Percentiles rank a stretch among this genome's conserved stretches.
Conservation (phyloP, 2,113 vertebrate species). For the Edolisoma coerulescens region DNA sequence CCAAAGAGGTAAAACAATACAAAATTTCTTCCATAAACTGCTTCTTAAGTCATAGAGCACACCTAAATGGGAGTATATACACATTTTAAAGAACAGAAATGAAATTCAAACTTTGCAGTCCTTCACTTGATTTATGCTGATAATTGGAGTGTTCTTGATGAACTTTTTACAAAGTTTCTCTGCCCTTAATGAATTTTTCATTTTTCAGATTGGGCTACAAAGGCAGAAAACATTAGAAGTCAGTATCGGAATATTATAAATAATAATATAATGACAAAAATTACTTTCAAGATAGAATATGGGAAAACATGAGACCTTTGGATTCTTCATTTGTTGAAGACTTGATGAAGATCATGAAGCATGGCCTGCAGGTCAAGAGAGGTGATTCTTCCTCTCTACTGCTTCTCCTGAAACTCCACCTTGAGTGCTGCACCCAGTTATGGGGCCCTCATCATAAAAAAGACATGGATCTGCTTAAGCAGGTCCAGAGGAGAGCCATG, state of each 20-base stretch:
- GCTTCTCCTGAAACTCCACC: rapidly evolving
- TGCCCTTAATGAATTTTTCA: not conserved
- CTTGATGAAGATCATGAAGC: not conserved
- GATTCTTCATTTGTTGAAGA: not conserved
- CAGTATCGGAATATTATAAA: not conserved
- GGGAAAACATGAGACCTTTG: not conserved
- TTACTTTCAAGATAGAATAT: not conserved
- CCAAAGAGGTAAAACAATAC: not conserved
- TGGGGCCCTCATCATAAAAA: not conserved
- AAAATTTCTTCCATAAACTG: not conserved
- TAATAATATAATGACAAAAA: not conserved
- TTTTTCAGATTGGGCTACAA: not conserved
- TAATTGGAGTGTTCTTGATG: not conserved
- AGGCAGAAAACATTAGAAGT: not conserved
- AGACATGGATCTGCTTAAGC: not conserved
- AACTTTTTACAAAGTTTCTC: not conserved
- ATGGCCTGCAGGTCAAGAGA: not conserved
- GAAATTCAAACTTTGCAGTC: not conserved
- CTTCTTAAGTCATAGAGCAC: not conserved
- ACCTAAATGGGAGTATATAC: not conserved
- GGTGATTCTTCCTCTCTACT: not conserved
- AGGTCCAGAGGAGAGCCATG: not conserved
- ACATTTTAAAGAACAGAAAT: not conserved
- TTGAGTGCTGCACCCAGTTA: not conserved
- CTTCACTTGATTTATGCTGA: not conserved